Base-by-base conservation (phyloP, 1,140 invertebrate species). In the Lepidurus arcticus region DNA sequence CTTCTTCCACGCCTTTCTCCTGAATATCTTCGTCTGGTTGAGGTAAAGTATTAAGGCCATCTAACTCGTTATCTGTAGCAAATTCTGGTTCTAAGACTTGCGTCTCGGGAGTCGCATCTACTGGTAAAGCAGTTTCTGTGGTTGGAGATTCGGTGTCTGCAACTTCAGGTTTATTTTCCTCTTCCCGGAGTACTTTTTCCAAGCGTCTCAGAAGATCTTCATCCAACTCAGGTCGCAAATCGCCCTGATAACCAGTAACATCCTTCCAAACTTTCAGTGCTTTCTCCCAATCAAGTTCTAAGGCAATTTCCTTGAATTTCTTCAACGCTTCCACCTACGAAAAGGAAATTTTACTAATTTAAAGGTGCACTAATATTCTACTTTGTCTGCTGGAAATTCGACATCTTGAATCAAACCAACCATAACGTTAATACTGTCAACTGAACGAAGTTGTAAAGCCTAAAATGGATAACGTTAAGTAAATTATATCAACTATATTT, bases 341-440 rank as follows among this genome's bases (percentile, higher is more conserved):
- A 81, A 65, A 9, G 5, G 3, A 65, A 65, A 8, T 9, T 65
- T 65, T 65, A 7, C n/a, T 65, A n/a, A 82, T 24, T n/a, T 42
- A 34, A 34, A 34, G 34, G 34, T 73, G 8, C 42, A n/a, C 44
- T 42, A 7, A 16, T 24, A 44, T 79, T 78, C 74, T 82, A 84
- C 83, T 80, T 83, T 81, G 74, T 83, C 79, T 16, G 83, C 73
- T 45, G 82, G 79, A 80, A 87, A 87, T 1, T 80, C 44, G 78
- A 88, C 83, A 76, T 83, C 74, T 76, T 79, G 78, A 75, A 81
- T 79, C 10, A 84, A 79, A 42, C 84, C 82, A 78, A 85, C 82
- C n/a, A 86, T 80, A 9, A 85, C 82, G 74, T 82, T 83, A 47
- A 84, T 81, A 79, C 88, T 88, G 80, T 89, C 88, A 77, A 89